Base-by-base conservation (phyloP, 2,797 vertebrate species). In the Antennarius maculatus region DNA sequence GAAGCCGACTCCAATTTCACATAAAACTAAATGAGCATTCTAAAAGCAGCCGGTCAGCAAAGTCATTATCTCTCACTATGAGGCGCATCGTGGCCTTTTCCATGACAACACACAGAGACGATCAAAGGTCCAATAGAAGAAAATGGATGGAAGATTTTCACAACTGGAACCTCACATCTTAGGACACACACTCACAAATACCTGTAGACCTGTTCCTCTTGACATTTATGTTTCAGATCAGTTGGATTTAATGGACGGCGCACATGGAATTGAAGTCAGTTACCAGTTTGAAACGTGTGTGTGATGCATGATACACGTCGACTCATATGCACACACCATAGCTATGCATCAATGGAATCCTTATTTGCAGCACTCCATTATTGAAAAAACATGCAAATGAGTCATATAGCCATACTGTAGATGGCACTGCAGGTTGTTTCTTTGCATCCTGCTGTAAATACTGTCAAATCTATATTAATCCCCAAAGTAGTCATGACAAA, bases 41-140 rank as follows among this genome's bases (percentile, higher is more conserved):
- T 69, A 87, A 86, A 71, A 56, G 27, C 54, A 73, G 65, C 81
- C 73, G 83, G 76, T 84, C 81, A 76, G 17, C 7, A 0, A 58
- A 15, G 47, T 5, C 1, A 17, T 57, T 71, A 67, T 70, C 65
- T 23, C 37, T 3, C 37, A 48, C 61, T 41, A 43, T 14, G 56
- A 79, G 54, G 66, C 70, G 28, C 31, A 18, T 39, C 2, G 8
- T 4, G 15, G 6, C 39, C 15, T 45, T 2, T 16, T 28, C 45
- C 13, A 14, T 29, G 67, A 59, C 27, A 23, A n/a, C 15, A 37
- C 18, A 7, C 63, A 59, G 71, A 53, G 58, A 60, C 53, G 58
- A 74, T 64, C 42, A 61, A 42, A 2, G 1, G 10, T 42, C 37
- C 46, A 28, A 45, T 46, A 41, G 15, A 61, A 29, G 43, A 53